Conservation (phyloP, 2,888 invertebrate species). For the Blastobasis adustella region DNA sequence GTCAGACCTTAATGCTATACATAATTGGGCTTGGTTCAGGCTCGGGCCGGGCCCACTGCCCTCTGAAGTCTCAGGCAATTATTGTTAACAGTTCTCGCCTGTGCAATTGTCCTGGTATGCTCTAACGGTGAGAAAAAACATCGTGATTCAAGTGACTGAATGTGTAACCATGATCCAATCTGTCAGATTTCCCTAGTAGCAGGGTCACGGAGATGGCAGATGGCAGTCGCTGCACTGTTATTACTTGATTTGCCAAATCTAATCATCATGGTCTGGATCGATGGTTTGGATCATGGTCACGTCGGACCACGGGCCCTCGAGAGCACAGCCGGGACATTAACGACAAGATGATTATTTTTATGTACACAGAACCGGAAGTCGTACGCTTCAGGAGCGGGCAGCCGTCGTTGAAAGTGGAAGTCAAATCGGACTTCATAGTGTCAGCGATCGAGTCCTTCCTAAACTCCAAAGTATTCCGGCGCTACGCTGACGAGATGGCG, state of each 20-base stretch:
- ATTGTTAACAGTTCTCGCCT: not conserved
- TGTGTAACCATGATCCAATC: too few relatives aligned
- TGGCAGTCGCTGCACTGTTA: too few relatives aligned
- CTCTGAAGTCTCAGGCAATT: not conserved
- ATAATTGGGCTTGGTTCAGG: not conserved
- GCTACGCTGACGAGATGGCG: conserved; percentile 19
- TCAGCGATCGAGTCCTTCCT: conserved; percentile 15
- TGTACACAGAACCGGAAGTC: conserved; percentile 21
- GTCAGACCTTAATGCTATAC: too few relatives aligned
- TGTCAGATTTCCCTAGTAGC: too few relatives aligned
- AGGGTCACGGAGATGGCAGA: too few relatives aligned
- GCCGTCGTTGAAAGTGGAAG: conserved; percentile 22
- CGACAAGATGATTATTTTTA: too few relatives aligned
- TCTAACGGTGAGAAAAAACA: not conserved
- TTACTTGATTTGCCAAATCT: not conserved
- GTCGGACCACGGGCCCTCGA: too few relatives aligned
- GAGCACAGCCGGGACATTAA: too few relatives aligned
- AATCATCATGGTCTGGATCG: conserved; percentile 7
- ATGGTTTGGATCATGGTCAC: too few relatives aligned
- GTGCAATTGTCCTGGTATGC: not conserved
- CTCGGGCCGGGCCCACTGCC: not conserved
- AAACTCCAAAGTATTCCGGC: conserved; percentile 13
- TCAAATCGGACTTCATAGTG: conserved; percentile 18
- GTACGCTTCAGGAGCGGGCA: conserved; percentile 19
- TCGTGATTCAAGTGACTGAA: too few relatives aligned